Evolutionary conservation across 2,113 vertebrate genomes (phyloP), one percentile per base, ranked within the genome.

Genomic region (Fulmarus glacialis): DNA sequence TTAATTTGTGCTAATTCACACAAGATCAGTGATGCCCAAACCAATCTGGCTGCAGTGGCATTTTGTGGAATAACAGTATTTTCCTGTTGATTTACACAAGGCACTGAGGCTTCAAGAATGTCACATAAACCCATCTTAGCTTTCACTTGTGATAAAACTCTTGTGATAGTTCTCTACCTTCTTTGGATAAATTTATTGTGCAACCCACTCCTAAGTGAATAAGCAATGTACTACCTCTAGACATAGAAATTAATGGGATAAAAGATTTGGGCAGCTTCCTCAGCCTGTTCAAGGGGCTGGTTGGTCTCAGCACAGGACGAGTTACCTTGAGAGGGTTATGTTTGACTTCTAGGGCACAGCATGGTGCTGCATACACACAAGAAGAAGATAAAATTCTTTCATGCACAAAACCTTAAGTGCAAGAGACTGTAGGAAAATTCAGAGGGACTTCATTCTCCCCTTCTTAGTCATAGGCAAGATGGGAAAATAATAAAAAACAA

Each of bases 1-100:
- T 80, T 94, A 95, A 93, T 95, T 95, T 94, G 89, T 85, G 87
- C 83, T 97, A 97, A 94, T 92, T 89, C 78, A 64, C 43, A 72
- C 70, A 89, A 97, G 81, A 95, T 72, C 66, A 64, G 89, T 18
- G n/a, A 77, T 17, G 42, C 7, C 62, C 62, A 70, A 93, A 66
- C 23, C 45, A 73, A 56, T 20, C 78, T 52, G 62, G 26, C 23
- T 87, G 74, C 50, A 70, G 56, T 64, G 66, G 48, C 45, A 62
- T 85, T 94, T 82, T 94, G 43, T 75, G n/a, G 64, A 92, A 62
- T 64, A 91, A 56, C 4, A 85, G 6, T 75, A 62, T 90, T 91
- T 96, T 93, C 20, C 42, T 96, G 58, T 92, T 82, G 66, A 70
- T 32, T 85, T 90, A 60, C 20, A 79, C 27, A 82, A 71, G 29